Percentiles rank a stretch among this genome's conserved stretches.
Conservation (phyloP, 2,888 invertebrate genomes). For the Coelinius sp. region DNA sequence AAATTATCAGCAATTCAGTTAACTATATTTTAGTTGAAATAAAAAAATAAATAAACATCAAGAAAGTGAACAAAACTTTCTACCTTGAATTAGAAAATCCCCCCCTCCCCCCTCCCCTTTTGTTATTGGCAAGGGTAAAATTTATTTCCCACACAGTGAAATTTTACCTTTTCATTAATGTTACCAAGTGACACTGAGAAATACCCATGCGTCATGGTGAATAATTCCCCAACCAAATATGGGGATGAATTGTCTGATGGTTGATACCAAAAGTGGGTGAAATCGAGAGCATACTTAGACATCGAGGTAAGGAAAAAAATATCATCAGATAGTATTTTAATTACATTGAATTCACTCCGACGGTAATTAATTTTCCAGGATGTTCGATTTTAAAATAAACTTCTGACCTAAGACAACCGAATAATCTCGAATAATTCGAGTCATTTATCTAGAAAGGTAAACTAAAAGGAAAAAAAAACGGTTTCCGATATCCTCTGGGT, state of each 20-base stretch:
- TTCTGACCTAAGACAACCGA: constrained; percentile 6
- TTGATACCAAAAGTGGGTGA: constrained; percentile 19
- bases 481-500: no score
- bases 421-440: not conserved
- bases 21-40: not conserved
- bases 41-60: not conserved
- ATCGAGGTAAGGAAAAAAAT: no score
- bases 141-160: constrained; percentile 20
- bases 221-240: not conserved
- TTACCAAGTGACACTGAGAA: constrained; percentile 8
- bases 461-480: not conserved
- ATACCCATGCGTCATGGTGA: not conserved
- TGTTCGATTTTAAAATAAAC: not conserved
- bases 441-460: not conserved
- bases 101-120: not conserved
- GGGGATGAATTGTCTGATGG: constrained; percentile 15
- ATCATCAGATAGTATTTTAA: not conserved
- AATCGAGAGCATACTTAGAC: not conserved
- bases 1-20: constrained; percentile 1
- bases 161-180: constrained; percentile 18
- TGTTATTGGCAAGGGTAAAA: constrained; percentile 23
- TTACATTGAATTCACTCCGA: not conserved
- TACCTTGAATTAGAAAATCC: constrained; percentile 16
- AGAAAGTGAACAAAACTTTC: constrained; percentile 33
- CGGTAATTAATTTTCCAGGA: not conserved